Evolutionary conservation across 2,797 vertebrate genomes (phyloP), one percentile per base, ranked within the genome.

Genomic region (Crypturellus tataupa): DNA sequence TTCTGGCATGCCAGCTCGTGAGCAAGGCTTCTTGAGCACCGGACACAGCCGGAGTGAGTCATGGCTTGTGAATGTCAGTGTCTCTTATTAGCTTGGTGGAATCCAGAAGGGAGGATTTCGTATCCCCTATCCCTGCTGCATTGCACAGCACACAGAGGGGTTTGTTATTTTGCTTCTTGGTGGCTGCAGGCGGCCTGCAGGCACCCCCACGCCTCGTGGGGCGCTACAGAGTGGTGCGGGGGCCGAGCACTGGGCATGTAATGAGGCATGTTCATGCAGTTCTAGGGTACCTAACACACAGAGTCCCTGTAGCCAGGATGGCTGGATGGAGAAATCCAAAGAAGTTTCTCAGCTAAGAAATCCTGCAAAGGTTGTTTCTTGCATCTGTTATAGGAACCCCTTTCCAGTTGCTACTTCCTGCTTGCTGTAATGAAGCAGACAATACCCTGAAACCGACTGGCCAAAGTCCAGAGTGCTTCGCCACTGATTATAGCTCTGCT

Each of bases 11-110:
- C 69, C 84, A 65, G 24, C 58, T 88, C 64, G 33, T 25, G 80
- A 89, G 80, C 3, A 6, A 78, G 49, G 78, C 79, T 81, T 82
- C 6, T 62, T 59, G 89, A 60, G 87, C 62, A 70, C 55, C 1
- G 12, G 71, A 42, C 1, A 5, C 78, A 49, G 81, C 21, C 42
- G 24, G 44, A 3, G 0, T 93, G 86, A 87, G 70, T 92, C 76
- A 81, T 6, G 46, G 47, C 47, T 89, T 71, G 11, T 95, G 81
- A 87, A 92, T 87, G 51, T 81, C 80, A 79, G 60, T 47, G 12
- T 80, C 94, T 95, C 78, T 91, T 73, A 60, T 53, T 78, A 46
- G 73, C 46, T 58, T 69, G 29, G 16, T 83, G 88, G 85, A 94
- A 93, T 93, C 33, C 51, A 83, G 85, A 90, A 79, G 72, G 64